Evolutionary conservation across 2,888 invertebrate species (phyloP), one percentile per base, ranked within the genome.

Genomic region (Drosophila sordidapex): DNA sequence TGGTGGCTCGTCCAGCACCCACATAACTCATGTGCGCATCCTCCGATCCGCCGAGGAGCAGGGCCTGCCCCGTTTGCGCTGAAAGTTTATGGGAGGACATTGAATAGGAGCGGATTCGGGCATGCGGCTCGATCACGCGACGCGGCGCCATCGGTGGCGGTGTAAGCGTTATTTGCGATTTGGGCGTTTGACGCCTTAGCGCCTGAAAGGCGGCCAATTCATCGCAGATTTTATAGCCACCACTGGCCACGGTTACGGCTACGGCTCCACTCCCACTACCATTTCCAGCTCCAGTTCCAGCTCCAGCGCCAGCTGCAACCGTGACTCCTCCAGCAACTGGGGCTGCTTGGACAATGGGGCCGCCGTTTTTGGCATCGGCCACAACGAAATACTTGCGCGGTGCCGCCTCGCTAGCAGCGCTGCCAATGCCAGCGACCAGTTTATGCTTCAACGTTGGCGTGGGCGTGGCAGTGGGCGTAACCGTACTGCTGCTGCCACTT

Each of bases 21-120:
- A 65, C 67, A 8, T 60, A 71, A 38, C 68, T 70, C 70, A 76
- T 70, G 11, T 68, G 72, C 43, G 68, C 70, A 70, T 80, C 79
- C 70, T 67, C 81, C n/a, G 68, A 29, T 27, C 56, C 15, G 10
- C 27, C 27, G 35, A 54, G 54, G 51, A 43, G 27, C 21, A 53
- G 27, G 36, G 40, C 43, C 65, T 67, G 79, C 29, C 31, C 57
- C 21, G 64, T 43, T 70, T 68, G 81, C 36, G 91, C 92, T 93
- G 93, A 82, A 93, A 93, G 77, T 93, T 93, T 92, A 91, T 92
- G 89, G 87, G 92, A 92, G 84, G 92, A 91, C 83, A 93, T 83
- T 93, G 93, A 93, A 74, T 88, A 90, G 83, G 93, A 93, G 79
- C 93, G 92, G 72, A 90, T 92, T 81, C 93, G 83, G 62, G 90